Evolutionary conservation across 2,888 invertebrate species (phyloP).

Genomic region (Tanytarsus gracilentus): DNA sequence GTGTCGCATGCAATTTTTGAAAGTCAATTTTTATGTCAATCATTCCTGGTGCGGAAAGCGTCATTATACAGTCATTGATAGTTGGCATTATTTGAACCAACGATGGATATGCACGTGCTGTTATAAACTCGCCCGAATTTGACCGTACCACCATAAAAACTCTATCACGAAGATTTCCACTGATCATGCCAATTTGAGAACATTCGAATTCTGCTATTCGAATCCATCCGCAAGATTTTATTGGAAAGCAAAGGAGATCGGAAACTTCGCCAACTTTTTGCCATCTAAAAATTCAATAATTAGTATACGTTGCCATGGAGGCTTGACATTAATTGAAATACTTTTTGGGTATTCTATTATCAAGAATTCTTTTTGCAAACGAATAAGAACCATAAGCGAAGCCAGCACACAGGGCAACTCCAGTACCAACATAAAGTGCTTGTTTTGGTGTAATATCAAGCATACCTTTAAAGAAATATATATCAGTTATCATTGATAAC

Average conservation of each 20-base stretch:
- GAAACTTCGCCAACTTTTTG: slow-evolving; percentile 50
- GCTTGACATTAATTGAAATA: not conserved
- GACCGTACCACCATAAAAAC: slow-evolving; percentile 51
- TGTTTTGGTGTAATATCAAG: not conserved
- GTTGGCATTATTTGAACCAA: slow-evolving; percentile 48
- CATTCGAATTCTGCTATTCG: slow-evolving; percentile 47
- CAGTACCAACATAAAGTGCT: not conserved
- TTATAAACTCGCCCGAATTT: slow-evolving; percentile 49
- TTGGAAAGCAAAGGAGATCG: slow-evolving; percentile 48
- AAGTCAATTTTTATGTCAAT: slow-evolving; percentile 48
- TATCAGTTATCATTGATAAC: not conserved
- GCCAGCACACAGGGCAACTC: not conserved
- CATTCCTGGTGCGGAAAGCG: slow-evolving; percentile 48
- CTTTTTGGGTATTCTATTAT: slow-evolving; percentile 19
- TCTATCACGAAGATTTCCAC: slow-evolving; percentile 40
- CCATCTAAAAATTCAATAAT: slow-evolving; percentile 40
- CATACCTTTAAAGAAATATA: not conserved
- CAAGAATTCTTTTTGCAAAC: not conserved
- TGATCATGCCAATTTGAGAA: slow-evolving; percentile 47
- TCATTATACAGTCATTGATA: slow-evolving; percentile 46
- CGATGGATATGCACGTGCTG: slow-evolving; percentile 49
- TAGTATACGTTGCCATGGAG: not conserved
- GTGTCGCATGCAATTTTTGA: slow-evolving; percentile 36
- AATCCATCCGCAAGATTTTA: slow-evolving; percentile 52
- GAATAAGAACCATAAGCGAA: not conserved